Evolutionary conservation across 2,888 invertebrate genomes (phyloP), one percentile per base, ranked within the genome.

Genomic region (Macrophya annulata): DNA sequence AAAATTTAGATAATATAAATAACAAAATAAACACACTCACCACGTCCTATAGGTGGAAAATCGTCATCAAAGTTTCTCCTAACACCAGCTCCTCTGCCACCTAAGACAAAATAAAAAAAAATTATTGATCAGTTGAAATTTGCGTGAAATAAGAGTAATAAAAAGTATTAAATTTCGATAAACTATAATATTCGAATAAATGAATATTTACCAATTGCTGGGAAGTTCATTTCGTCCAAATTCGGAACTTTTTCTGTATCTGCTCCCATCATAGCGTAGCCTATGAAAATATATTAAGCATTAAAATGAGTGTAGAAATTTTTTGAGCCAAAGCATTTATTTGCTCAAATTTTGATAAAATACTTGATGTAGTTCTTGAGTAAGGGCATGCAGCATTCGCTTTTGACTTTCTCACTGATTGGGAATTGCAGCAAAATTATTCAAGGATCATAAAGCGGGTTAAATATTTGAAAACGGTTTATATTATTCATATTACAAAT

Each of bases 181-280:
- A 74, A 43, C n/a, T 2, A 9, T 72, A 17, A 74, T 25, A 8
- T 0, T 3, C n/a, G 72, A 72, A 12, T n/a, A 45, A 72, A 21
- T 72, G 4, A 40, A 51, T 79, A 45, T 68, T 83, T 79, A 90
- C 90, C 90, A 81, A 90, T 87, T 1, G 87, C 81, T 71, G 90
- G 90, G 68, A 90, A 90, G 79, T 89, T 87, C 72, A 71, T n/a
- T 9, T 87, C 84, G 68, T 85, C 87, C 74, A 88, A 40, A 71
- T 85, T 48, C 17, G 83, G 71, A 15, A 71, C 83, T 68, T 83
- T 48, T 43, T 86, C 87, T 72, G 86, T 85, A 45, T 48, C 84
- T 4, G 15, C 51, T n/a, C 40, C 74, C 15, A 21, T 76, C 84
- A 72, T 74, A 51, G 84, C 84, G 6, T 55, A 74, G 43, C 84